Base-by-base conservation (phyloP, 2,888 invertebrate genomes). In the Polymixis flavicincta region DNA sequence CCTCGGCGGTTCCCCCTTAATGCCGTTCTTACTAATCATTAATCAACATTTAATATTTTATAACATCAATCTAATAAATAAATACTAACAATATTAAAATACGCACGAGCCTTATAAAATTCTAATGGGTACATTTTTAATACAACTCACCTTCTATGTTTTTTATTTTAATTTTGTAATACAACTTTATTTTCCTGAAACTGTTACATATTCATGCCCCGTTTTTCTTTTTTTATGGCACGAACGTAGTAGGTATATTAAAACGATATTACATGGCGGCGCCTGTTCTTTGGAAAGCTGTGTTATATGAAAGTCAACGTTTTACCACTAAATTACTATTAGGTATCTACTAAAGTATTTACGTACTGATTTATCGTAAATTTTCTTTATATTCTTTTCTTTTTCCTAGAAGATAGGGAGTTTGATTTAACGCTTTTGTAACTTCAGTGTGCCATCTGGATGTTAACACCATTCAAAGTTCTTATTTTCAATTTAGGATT, bases 141-240 rank as follows among this genome's bases (percentile, higher is more conserved):
- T 50, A 42, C 55, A 22, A 22, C 9, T 6, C 0, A 37, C 14
- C 11, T 13, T 54, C 3, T 0, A n/a, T n/a, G n/a, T n/a, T 55
- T 64, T 50, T 50, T 22, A 50, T 42, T 64, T 45, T 14, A 28
- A 68, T 48, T 65, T 54, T 48, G 42, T 65, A 42, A 59, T 68
- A 32, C 14, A 71, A 55, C 14, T 70, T 70, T 67, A 55, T 64
- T 71, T 68, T 11, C 17, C 59, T 45, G 82, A 60, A 68, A 68
- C 59, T 37, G 78, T 78, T 80, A 64, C 55, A 65, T 78, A 65
- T 71, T 68, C 68, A 81, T 59, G 80, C 37, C n/a, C 25, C 57
- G 17, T 69, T 78, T 71, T 71, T 65, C 60, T 54, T 60, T 59
- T 37, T 78, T 80, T 83, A 83, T 73, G 22, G 32, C 64, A 0